Percentiles rank a stretch among this genome's conserved stretches.
Conservation (phyloP, 2,797 vertebrate species). For the Lacerta bilineata region DNA sequence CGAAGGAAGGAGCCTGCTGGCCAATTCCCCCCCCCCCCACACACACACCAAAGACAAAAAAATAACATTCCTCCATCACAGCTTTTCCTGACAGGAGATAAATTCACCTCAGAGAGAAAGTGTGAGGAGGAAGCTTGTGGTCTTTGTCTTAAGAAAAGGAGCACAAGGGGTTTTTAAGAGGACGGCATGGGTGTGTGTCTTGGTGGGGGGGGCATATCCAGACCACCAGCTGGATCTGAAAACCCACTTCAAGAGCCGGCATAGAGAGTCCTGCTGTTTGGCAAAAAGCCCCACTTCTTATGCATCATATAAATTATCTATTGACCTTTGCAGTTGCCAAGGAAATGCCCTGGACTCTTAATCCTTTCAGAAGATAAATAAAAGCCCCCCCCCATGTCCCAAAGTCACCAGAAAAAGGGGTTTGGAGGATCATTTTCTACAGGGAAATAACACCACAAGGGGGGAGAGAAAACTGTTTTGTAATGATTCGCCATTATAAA, state of each 20-base stretch:
- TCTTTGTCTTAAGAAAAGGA: not conserved
- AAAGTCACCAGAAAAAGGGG: not conserved
- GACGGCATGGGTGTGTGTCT: no score
- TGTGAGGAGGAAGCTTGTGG: not conserved
- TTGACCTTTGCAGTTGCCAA: not conserved
- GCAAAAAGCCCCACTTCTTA: not conserved
- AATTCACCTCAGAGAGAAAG: not conserved
- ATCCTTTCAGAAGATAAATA: not conserved
- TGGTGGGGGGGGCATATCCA: not conserved
- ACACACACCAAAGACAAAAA: not conserved
- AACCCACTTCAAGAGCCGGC: not conserved
- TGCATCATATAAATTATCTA: not conserved
- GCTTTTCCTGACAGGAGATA: not conserved
- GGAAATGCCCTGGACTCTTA: not conserved
- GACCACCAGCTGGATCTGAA: not conserved
- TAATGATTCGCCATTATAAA: not conserved
- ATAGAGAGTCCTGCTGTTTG: no score
- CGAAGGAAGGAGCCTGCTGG: no score
- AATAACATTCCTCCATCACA: not conserved
- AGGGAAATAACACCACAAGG: not conserved
- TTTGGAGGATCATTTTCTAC: not conserved
- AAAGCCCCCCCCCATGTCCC: not conserved
- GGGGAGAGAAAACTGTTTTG: not conserved
- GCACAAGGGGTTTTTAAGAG: not conserved
- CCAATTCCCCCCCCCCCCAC: not conserved